phyloP scores from a whole-genome alignment of 1,140 invertebrate species.

The Megathymus violae region DNA sequence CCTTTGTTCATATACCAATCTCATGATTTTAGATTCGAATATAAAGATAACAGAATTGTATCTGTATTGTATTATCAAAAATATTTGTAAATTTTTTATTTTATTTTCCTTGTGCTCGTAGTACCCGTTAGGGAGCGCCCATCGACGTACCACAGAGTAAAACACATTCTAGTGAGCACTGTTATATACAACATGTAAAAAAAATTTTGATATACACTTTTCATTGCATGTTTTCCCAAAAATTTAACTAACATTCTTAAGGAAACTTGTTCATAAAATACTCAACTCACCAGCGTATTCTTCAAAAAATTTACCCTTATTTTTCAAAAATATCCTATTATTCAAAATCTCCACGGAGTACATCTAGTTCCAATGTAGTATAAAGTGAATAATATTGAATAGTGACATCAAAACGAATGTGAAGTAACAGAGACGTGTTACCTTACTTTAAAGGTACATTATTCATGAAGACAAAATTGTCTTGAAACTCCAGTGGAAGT shows the following conservation, averaged over 20 bases:
- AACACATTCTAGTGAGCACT: too few relatives aligned
- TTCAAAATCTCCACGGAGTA: constrained; percentile 17
- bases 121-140: too few relatives aligned
- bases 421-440: constrained; percentile 1
- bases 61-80: too few relatives aligned
- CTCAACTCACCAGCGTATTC: not conserved
- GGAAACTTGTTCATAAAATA: not conserved
- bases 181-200: too few relatives aligned
- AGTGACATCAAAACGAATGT: constrained; percentile 31
- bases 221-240: not conserved
- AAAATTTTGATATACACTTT: not conserved
- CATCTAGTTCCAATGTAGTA: not conserved
- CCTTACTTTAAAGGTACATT: constrained; percentile 11
- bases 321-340: constrained; percentile 17
- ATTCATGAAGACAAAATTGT: constrained; percentile 26
- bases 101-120: too few relatives aligned
- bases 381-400: constrained; percentile 24
- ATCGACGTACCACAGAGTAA: too few relatives aligned
- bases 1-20: too few relatives aligned
- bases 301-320: constrained; percentile 1
- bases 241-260: constrained; percentile 1
- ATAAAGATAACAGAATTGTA: too few relatives aligned
- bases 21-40: too few relatives aligned
- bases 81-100: too few relatives aligned
- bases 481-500: constrained; percentile 6